Conservation (phyloP, 2,113 vertebrate genomes). For the Datnioides undecimradiatus region DNA sequence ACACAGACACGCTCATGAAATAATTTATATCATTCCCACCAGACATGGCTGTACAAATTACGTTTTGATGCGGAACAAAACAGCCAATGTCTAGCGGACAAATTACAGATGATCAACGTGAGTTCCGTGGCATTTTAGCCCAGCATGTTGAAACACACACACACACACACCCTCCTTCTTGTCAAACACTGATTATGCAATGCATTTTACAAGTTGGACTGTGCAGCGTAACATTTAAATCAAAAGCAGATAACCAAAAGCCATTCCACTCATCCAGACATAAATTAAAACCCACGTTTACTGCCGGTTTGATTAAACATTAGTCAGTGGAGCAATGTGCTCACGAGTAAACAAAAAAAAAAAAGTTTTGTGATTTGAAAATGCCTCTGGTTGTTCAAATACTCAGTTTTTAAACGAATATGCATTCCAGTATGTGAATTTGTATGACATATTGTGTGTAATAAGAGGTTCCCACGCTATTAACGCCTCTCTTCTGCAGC, state of each 20-base stretch:
- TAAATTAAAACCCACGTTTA: neutral
- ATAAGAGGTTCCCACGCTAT: neutral
- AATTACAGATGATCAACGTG: neutral
- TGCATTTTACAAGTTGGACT: neutral
- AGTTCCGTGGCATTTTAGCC: neutral
- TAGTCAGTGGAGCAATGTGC: neutral
- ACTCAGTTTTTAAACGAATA: no score
- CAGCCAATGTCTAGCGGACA: no score
- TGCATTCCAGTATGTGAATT: no score
- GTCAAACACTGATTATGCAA: slow-evolving; percentile 17
- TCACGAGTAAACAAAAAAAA: neutral
- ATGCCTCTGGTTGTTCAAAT: no score
- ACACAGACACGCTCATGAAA: slow-evolving; percentile 11
- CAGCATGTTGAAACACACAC: neutral
- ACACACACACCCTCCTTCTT: neutral
- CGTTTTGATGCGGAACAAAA: neutral
- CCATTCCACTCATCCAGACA: neutral
- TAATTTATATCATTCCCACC: neutral
- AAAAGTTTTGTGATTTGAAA: neutral
- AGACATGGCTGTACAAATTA: neutral
- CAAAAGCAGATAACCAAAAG: neutral
- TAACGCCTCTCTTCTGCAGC: neutral
- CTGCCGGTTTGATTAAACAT: neutral
- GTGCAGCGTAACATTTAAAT: neutral
- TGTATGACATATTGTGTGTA: neutral